phyloP scores from a whole-genome alignment of 2,797 vertebrate species.

The Esox masquinongy region DNA sequence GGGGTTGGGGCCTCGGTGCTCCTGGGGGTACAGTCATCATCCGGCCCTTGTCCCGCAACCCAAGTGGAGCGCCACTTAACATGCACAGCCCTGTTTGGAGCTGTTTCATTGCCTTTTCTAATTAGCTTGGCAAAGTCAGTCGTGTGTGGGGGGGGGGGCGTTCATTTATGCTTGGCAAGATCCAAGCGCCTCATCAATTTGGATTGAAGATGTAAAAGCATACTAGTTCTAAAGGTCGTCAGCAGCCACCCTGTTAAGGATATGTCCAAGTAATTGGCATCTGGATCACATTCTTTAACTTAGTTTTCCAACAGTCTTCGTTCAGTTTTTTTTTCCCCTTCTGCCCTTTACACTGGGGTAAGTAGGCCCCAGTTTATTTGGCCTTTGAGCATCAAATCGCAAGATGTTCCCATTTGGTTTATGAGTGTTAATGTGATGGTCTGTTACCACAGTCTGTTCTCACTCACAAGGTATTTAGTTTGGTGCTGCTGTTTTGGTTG shows the following conservation, averaged over 20 bases:
- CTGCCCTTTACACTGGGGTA: not conserved
- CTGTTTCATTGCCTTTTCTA: slow-evolving; percentile 5
- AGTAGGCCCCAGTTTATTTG: not conserved
- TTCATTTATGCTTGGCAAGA: slow-evolving; percentile 19
- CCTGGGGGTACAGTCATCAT: not conserved
- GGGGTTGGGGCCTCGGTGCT: not conserved
- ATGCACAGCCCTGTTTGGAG: not conserved
- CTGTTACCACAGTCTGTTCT: not conserved
- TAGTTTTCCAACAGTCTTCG: not conserved
- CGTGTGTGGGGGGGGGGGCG: too few species aligned
- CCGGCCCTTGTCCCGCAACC: not conserved
- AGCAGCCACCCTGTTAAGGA: slow-evolving; percentile 4
- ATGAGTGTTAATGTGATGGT: not conserved
- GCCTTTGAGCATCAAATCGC: not conserved
- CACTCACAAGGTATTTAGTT: not conserved
- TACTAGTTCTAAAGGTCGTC: slow-evolving; percentile 40
- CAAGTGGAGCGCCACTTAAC: not conserved
- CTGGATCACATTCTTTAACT: slow-evolving; percentile 10
- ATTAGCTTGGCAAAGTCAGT: slow-evolving; percentile 19
- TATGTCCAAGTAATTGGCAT: slow-evolving; percentile 20
- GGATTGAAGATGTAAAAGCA: slow-evolving; percentile 25
- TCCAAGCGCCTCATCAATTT: slow-evolving; percentile 21
- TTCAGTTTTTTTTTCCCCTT: not conserved
- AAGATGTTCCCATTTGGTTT: not conserved
- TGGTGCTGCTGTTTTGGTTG: not conserved